phyloP scores from a whole-genome alignment of 1,140 invertebrate genomes.

The Cryptotermes secundus region DNA sequence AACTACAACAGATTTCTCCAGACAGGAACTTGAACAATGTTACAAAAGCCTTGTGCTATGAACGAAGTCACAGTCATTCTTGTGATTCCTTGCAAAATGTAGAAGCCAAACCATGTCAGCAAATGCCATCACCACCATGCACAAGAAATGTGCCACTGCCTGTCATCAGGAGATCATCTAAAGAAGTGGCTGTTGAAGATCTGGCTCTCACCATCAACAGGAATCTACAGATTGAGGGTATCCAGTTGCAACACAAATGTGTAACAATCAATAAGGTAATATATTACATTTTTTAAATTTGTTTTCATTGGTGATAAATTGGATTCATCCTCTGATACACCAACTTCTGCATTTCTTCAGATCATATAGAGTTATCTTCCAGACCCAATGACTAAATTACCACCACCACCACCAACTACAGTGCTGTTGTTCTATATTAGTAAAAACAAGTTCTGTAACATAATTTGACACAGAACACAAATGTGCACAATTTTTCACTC shows the following conservation, averaged over 20 bases:
- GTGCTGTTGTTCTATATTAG: no score
- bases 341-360: no score
- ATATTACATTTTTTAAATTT: neutral
- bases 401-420: no score
- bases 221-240: constrained; percentile 41
- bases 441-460: no score
- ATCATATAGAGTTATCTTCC: no score
- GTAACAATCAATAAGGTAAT: constrained; percentile 50
- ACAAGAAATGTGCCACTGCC: neutral
- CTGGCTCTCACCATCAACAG: constrained; percentile 5
- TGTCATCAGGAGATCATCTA: constrained; percentile 30
- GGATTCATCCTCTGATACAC: no score
- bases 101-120: constrained; percentile 23
- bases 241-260: constrained; percentile 45
- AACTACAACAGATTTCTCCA: constrained; percentile 12
- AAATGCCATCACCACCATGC: neutral
- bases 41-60: neutral
- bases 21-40: constrained; percentile 28
- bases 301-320: neutral
- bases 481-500: no score
- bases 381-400: no score
- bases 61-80: constrained; percentile 36
- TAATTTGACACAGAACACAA: no score
- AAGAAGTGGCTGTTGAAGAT: constrained; percentile 35
- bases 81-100: constrained; percentile 38